A percentile compares a stretch with the other conserved stretches of the same genome.
Evolutionary conservation across 2,888 invertebrate species (phyloP).

Genomic region (Lysandra coridon): DNA sequence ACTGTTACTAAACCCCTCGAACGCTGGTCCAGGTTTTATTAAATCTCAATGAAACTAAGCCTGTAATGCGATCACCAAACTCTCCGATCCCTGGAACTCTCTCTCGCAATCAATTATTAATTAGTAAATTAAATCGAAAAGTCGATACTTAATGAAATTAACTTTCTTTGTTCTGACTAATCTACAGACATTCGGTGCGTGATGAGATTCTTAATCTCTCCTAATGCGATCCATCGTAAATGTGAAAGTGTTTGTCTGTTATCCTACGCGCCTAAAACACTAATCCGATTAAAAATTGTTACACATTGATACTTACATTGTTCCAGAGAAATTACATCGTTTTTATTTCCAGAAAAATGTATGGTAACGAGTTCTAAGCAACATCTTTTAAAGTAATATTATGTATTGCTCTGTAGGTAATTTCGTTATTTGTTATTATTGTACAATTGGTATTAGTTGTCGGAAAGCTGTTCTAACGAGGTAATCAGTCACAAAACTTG

Average conservation of each 20-base stretch:
- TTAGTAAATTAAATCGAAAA: slow-evolving; percentile 2
- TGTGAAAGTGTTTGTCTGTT: neutral
- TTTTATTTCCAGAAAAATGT: no score
- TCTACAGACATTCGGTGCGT: neutral
- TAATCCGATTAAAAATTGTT: no score
- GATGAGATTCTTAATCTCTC: neutral
- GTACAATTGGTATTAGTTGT: no score
- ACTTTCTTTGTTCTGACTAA: neutral
- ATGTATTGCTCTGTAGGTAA: no score
- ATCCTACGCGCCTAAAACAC: neutral
- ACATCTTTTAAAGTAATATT: no score
- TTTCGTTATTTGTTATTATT: no score
- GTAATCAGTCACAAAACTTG: neutral
- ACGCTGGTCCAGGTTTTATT: neutral
- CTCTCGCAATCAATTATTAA: neutral
- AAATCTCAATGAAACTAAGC: neutral
- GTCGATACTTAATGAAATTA: neutral
- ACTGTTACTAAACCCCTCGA: neutral
- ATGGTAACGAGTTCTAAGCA: no score
- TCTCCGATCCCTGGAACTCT: neutral
- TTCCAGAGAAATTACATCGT: no score
- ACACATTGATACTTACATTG: no score
- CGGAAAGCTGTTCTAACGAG: neutral
- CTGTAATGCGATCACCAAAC: neutral
- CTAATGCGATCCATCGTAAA: neutral